Evolutionary conservation across 2,113 vertebrate species (phyloP), one percentile per base, ranked within the genome.

Genomic region (Phaetusa simplex): DNA sequence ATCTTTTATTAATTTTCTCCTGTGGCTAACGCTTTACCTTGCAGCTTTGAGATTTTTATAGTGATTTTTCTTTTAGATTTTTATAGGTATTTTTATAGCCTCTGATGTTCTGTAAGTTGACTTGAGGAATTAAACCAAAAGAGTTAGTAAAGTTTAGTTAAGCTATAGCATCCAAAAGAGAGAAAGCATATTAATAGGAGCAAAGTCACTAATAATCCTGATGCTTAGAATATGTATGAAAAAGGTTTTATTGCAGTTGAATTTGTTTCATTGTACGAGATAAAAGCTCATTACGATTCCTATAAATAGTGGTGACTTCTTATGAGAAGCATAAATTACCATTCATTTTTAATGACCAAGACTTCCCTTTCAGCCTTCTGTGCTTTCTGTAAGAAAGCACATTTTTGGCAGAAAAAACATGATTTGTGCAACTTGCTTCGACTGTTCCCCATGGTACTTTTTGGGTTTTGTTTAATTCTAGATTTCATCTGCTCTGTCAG

Each of bases 111-210:
- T 97, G 67, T 83, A 94, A 94, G 87, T 95, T 80, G 71, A 90
- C 96, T 97, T 52, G 38, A 91, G 91, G 93, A 95, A 98, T 98
- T 97, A 97, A 97, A 96, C 70, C 69, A 89, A 88, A 96, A 90
- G 77, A 89, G 81, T 97, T 97, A 96, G 62, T 82, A 36, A 97
- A 97, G 85, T 98, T 98, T 98, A 98, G 98, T 98, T 97, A 97
- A 98, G 77, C 80, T 92, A 66, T 86, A 97, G 61, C 72, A 95
- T 97, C 79, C 89, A 94, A 90, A 93, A 92, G 43, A 88, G 76
- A 93, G 20, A 96, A 96, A 93, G 92, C 72, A 64, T 85, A 76
- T 96, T 98, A 97, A 98, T 96, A 73, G 83, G 76, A 96, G 88
- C 89, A 67, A 97, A 93, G 47, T 78, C 15, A 56, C 43, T 94